Conservation (phyloP, 2,888 invertebrate species). For the Penaeus monodon region DNA sequence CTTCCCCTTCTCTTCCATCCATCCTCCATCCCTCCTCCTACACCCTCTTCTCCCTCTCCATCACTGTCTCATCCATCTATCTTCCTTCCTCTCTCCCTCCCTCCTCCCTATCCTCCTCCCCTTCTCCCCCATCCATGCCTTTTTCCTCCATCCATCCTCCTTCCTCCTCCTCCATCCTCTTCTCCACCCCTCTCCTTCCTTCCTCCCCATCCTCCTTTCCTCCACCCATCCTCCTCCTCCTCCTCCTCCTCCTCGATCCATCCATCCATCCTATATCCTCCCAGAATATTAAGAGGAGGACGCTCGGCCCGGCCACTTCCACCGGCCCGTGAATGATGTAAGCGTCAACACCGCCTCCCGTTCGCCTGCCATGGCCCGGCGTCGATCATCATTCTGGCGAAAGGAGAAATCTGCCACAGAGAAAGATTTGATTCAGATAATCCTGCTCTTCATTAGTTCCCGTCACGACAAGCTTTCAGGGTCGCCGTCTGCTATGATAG, state of each 20-base stretch:
- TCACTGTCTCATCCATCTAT: background rate
- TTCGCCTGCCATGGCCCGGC: background rate
- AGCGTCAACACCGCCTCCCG: background rate
- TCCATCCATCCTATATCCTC: background rate
- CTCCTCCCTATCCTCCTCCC: no score
- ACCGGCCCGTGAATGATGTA: background rate
- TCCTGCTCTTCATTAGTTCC: conserved; percentile 20
- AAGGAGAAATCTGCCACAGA: conserved; percentile 15
- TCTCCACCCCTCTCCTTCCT: background rate
- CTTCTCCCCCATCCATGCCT: background rate
- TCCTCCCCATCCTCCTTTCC: background rate
- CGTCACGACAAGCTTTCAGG: background rate
- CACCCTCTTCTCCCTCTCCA: background rate
- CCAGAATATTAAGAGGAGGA: no score
- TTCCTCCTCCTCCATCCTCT: background rate
- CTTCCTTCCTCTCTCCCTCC: no score
- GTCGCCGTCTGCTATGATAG: background rate
- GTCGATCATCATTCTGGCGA: conserved; percentile 1
- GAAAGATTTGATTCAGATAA: conserved; percentile 31
- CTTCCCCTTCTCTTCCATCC: background rate
- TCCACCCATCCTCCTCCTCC: background rate
- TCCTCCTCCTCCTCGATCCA: background rate
- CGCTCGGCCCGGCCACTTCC: no score
- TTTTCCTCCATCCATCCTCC: no score
- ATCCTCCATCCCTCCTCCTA: background rate